phyloP scores from a whole-genome alignment of 2,888 invertebrate species.

The Fragum sueziense region DNA sequence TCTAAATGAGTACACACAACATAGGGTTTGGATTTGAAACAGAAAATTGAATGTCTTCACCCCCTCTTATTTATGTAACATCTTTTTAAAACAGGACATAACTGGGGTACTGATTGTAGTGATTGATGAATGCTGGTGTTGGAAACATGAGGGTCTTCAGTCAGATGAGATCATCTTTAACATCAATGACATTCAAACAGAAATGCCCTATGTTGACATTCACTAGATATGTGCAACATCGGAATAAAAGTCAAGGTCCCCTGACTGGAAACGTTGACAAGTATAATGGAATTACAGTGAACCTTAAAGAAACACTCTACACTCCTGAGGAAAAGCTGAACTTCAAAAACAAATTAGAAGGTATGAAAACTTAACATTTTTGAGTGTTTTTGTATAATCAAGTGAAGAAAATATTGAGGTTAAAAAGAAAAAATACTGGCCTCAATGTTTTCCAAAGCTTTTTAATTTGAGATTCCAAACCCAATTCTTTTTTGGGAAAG shows the following conservation, averaged over 20 bases:
- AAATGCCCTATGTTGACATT: neutral
- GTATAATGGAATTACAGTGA: slow-evolving; percentile 65
- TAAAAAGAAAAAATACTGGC: no score
- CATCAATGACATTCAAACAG: neutral
- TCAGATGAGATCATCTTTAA: neutral
- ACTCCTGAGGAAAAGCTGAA: slow-evolving; percentile 3
- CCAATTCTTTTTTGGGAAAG: no score
- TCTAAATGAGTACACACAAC: no score
- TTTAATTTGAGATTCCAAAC: no score
- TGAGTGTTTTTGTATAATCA: neutral
- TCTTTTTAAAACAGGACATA: no score
- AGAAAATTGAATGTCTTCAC: no score
- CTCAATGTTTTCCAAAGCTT: no score
- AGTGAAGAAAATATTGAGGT: no score
- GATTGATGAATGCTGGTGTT: no score
- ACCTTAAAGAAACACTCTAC: slow-evolving; percentile 35
- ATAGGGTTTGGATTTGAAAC: no score
- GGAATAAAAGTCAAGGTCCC: neutral
- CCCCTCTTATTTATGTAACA: no score
- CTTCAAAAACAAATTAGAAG: neutral
- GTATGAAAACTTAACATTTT: neutral
- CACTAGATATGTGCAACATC: slow-evolving; percentile 4
- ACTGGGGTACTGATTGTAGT: no score
- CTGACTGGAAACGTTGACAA: slow-evolving; percentile 52
- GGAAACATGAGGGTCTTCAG: neutral